Conservation (phyloP, 37 sponge, comb jelly and placozoan genomes). For the Lycopodina hypogea region DNA sequence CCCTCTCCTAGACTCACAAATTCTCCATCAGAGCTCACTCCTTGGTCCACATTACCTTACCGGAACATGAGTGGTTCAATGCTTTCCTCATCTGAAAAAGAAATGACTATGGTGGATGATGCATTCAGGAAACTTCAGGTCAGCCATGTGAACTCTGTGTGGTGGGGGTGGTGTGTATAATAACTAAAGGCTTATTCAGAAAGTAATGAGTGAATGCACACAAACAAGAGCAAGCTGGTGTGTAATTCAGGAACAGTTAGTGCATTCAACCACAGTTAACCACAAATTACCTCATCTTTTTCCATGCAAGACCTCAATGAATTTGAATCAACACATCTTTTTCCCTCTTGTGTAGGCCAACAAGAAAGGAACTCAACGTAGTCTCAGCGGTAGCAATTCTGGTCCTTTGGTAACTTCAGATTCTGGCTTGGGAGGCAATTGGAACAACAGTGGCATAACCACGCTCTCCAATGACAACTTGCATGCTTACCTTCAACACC, state of each 20-base stretch:
- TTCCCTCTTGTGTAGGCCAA: conserved; percentile 12
- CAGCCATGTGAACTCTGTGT: conserved; percentile 28
- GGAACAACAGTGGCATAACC: not conserved
- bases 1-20: not conserved
- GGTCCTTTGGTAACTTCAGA: conserved; percentile 38
- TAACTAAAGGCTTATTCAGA: not conserved
- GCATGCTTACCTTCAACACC: conserved; percentile 24
- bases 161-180: not conserved
- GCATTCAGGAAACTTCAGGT: conserved; percentile 64
- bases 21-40: not conserved
- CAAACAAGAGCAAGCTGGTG: too few relatives aligned
- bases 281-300: too few relatives aligned
- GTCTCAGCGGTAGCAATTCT: conserved; percentile 14
- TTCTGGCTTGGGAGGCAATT: conserved; percentile 40
- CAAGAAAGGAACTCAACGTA: conserved; percentile 1
- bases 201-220: not conserved
- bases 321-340: too few relatives aligned
- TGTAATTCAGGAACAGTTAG: too few relatives aligned
- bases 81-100: not conserved
- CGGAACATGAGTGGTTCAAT: not conserved
- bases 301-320: too few relatives aligned
- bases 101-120: conserved; percentile 18
- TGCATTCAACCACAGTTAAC: too few relatives aligned
- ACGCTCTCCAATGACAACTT: conserved; percentile 10
- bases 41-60: not conserved